Evolutionary conservation across 1,140 invertebrate genomes (phyloP), one percentile per base, ranked within the genome.

Genomic region (Procambarus clarkii): DNA sequence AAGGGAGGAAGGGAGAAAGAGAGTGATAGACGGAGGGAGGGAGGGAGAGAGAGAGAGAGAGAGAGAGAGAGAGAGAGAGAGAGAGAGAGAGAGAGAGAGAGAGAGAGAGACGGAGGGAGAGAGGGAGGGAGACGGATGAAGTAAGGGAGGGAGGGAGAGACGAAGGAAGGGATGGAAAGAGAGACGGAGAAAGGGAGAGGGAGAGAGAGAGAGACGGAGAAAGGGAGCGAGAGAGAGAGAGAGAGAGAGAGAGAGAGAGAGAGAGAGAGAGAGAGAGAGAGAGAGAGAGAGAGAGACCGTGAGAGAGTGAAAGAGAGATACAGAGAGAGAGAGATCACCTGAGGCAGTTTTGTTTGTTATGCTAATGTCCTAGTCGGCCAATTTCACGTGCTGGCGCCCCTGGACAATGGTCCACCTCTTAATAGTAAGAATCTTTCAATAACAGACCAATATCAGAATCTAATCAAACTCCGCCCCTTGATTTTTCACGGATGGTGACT

Each of bases 391-490:
- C 82, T 74, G 82, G 58, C 45, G 82, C 82, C 8, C 45, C 60
- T 71, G 82, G 82, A 84, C 82, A 84, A 84, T 46, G 44, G 58
- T 3, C 4, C 34, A 13, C 64, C 82, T 84, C 82, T 84, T 84
- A 84, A 84, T 84, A 84, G 82, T 84, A 45, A 15, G 82, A 84
- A 71, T 84, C 82, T 84, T 84, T 84, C 82, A 84, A 84, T 84
- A 84, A 84, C 82, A 84, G 34, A 74, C 82, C 82, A 84, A 84
- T 84, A 84, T 84, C 82, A 84, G 82, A 71, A 44, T 71, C 82
- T 84, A 84, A 84, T 84, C 82, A 84, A 84, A 84, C 58, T 71
- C 82, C 7, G 60, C 60, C 82, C 21, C 82, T 84, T 64, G 82
- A 84, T 84, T 84, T 84, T 84, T 84, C 45, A 44, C 82, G 64